These are phyloP conservation scores for Chloroclystis v-ata DNA, from an alignment of 2,888 invertebrate species.

Conservation along the genomic window DNA sequence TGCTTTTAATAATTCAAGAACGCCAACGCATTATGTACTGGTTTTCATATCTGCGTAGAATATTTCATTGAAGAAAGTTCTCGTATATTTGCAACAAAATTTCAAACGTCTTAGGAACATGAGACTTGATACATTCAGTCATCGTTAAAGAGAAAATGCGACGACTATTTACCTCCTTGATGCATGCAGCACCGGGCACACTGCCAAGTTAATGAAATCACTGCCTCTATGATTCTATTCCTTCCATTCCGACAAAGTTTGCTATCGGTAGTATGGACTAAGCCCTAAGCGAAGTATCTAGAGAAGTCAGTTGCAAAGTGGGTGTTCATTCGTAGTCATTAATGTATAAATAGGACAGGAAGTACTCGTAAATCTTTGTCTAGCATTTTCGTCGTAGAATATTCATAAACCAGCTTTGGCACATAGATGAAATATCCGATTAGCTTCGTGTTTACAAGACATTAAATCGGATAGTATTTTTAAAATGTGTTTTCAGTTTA, in stretches of 20 bases:
- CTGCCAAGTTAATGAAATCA: constrained; percentile 41
- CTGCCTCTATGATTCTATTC: constrained; percentile 33
- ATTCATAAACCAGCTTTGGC: constrained; percentile 5
- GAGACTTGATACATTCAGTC: constrained; percentile 11
- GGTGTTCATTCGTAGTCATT: constrained; percentile 8
- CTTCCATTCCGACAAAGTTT: constrained; percentile 32
- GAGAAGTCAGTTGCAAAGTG: constrained; percentile 9
- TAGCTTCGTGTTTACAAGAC: constrained; percentile 3
- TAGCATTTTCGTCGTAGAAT: background rate
- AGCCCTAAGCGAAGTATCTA: constrained; percentile 10
- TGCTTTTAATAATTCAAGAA: constrained; percentile 36
- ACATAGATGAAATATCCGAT: constrained; percentile 3
- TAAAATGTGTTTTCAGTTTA: constrained; percentile 6
- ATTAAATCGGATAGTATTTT: constrained; percentile 13
- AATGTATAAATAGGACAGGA: constrained; percentile 9
- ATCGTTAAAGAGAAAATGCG: constrained; percentile 28
- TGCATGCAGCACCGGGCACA: constrained; percentile 39
- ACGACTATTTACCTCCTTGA: constrained; percentile 21
- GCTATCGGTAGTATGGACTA: constrained; percentile 22
- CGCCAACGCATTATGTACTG: constrained; percentile 38
- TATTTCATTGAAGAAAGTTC: constrained; percentile 22
- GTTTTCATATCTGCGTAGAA: no score
- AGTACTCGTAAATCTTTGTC: constrained; percentile 3
- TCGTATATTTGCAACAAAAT: constrained; percentile 6
- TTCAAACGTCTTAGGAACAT: constrained; percentile 10